Percentiles rank a stretch among this genome's conserved stretches.
Evolutionary conservation across 2,888 invertebrate genomes (phyloP).

Genomic region (Caenorhabditis macrosperma): DNA sequence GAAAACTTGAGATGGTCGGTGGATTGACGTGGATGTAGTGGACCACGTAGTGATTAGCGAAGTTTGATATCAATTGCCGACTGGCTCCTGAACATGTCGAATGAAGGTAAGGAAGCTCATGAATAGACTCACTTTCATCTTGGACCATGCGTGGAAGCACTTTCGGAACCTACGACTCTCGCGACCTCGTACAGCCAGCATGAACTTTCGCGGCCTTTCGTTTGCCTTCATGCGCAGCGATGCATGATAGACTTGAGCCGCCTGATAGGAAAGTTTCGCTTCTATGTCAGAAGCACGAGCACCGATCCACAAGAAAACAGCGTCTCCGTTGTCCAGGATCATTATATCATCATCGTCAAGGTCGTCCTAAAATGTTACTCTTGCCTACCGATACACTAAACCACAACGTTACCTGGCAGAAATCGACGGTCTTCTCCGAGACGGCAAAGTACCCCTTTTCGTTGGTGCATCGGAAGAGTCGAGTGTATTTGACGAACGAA

Average conservation of each 20-base stretch:
- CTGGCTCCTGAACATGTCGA: not conserved
- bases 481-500: conserved; percentile 92
- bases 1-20: conserved; percentile 17
- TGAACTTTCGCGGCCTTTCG: conserved; percentile 90
- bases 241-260: conserved; percentile 97
- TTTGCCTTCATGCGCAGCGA: conserved; percentile 96
- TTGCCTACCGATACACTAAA: not conserved
- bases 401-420: conserved; percentile 87
- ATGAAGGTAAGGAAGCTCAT: not conserved
- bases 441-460: conserved; percentile 99
- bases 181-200: conserved; percentile 93
- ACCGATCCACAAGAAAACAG: conserved; percentile 98
- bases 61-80: not conserved
- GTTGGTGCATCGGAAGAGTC: conserved; percentile 97
- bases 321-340: conserved; percentile 98
- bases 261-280: conserved; percentile 97
- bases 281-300: conserved; percentile 97
- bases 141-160: conserved; percentile 99
- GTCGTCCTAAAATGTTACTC: conserved; percentile 87
- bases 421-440: conserved; percentile 98
- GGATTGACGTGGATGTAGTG: too few species aligned
- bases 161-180: conserved; percentile 95
- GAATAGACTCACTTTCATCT: conserved; percentile 85
- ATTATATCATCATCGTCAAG: conserved; percentile 99
- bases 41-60: not conserved